Evolutionary conservation across 2,113 vertebrate species (phyloP).

Genomic region (Lycaon pictus): DNA sequence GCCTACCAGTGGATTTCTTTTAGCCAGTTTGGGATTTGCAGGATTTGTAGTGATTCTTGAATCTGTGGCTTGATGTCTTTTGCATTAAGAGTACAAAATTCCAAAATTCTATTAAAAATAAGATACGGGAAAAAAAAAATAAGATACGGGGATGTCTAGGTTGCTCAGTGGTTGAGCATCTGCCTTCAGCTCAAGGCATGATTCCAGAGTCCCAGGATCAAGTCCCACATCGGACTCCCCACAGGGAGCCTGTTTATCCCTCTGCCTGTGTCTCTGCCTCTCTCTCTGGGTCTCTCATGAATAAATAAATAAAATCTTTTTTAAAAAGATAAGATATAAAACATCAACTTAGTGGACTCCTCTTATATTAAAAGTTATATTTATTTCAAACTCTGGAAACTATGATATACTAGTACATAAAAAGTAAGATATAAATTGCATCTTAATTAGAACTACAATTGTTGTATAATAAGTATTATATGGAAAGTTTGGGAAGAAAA

Average conservation of each 20-base stretch:
- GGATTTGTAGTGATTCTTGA: background rate
- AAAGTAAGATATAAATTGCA: background rate
- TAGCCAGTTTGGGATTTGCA: background rate
- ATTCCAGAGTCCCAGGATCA: too few species aligned
- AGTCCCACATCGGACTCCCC: too few species aligned
- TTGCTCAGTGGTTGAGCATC: too few species aligned
- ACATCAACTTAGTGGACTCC: background rate
- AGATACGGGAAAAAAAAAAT: background rate
- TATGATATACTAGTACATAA: background rate
- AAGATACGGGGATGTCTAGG: background rate
- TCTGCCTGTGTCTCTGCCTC: too few species aligned
- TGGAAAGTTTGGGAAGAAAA: background rate
- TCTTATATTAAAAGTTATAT: background rate
- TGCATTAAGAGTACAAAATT: background rate
- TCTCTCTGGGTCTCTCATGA: too few species aligned
- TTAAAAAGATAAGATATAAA: too few species aligned
- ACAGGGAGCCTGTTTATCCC: too few species aligned
- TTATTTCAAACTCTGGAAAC: background rate
- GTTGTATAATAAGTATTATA: background rate
- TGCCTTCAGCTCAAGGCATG: too few species aligned
- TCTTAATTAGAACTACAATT: background rate
- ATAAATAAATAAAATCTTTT: too few species aligned
- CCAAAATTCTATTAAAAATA: background rate
- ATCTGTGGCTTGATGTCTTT: background rate
- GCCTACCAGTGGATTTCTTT: background rate